Conservation (phyloP, 2,797 vertebrate species). For the Tamandua tetradactyla region DNA sequence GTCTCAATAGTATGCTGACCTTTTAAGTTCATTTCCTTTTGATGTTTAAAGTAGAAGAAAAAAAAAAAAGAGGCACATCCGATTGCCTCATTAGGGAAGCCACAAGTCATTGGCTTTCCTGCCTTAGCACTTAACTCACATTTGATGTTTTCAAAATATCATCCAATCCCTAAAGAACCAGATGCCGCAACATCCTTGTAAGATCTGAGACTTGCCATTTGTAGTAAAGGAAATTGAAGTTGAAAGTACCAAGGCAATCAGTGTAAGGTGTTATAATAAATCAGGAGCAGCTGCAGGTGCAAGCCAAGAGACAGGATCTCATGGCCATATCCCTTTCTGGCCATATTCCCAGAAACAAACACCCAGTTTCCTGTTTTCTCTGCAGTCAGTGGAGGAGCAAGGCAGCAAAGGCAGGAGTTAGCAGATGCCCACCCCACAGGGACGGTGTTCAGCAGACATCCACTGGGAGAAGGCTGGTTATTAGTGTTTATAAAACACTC, state of each 20-base stretch:
- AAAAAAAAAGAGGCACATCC: neutral
- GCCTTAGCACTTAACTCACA: slow-evolving; percentile 5
- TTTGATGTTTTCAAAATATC: slow-evolving; percentile 56
- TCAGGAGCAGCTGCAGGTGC: neutral
- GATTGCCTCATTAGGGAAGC: neutral
- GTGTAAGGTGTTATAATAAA: neutral
- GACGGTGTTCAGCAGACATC: neutral
- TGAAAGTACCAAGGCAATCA: neutral
- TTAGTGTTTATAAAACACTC: neutral
- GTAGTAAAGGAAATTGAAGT: slow-evolving; percentile 27
- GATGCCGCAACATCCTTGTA: neutral
- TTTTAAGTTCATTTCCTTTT: slow-evolving; percentile 35
- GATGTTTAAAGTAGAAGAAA: neutral
- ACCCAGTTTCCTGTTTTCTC: neutral
- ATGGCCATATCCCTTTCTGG: neutral
- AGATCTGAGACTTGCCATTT: slow-evolving; percentile 50
- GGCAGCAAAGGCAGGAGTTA: neutral
- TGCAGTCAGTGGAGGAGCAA: neutral
- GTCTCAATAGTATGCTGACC: neutral
- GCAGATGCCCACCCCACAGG: neutral
- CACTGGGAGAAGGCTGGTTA: neutral
- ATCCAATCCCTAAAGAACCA: neutral
- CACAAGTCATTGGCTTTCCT: slow-evolving; percentile 58
- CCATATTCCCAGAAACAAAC: neutral
- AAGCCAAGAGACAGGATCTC: neutral